Conservation (phyloP, 2,888 invertebrate genomes). For the Cheilosia soror region DNA sequence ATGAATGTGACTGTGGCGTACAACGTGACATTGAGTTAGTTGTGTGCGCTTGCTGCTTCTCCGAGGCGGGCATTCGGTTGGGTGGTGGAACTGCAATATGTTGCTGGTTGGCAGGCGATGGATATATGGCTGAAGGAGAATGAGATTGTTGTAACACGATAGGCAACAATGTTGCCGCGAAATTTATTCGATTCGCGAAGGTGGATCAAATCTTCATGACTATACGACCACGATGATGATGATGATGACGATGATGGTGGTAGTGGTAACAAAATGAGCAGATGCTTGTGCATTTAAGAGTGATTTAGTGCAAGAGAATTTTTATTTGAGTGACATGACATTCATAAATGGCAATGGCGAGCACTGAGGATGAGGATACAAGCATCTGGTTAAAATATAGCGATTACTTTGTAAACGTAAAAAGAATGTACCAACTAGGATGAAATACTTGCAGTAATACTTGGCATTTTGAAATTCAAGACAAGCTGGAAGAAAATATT, state of each 20-base stretch:
- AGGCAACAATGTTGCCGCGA: slow-evolving; percentile 68
- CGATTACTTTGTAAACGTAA: too few species aligned
- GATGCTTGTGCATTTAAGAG: slow-evolving; percentile 32
- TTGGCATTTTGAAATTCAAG: too few species aligned
- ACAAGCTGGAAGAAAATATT: too few species aligned
- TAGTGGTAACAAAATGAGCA: slow-evolving; percentile 5
- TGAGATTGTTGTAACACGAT: slow-evolving; percentile 56
- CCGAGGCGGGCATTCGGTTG: slow-evolving; percentile 5
- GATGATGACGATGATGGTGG: slow-evolving; percentile 23
- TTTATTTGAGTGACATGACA: slow-evolving; percentile 19
- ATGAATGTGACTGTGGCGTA: slow-evolving; percentile 52
- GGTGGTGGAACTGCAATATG: slow-evolving; percentile 22
- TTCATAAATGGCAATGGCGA: not conserved
- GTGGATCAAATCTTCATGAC: slow-evolving; percentile 25
- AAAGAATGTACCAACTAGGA: too few species aligned
- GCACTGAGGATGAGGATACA: not conserved
- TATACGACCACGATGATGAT: slow-evolving; percentile 7
- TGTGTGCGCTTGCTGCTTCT: slow-evolving; percentile 10
- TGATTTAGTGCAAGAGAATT: slow-evolving; percentile 37
- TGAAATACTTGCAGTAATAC: too few species aligned
- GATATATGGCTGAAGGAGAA: slow-evolving; percentile 30
- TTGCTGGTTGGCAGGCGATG: slow-evolving; percentile 33
- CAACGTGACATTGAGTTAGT: slow-evolving; percentile 61
- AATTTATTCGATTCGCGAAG: slow-evolving; percentile 58
- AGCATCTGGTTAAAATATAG: slow-evolving; percentile 9